These are phyloP conservation scores for Typhlichthys subterraneus DNA, from an alignment of 2,797 vertebrate genomes.

Conservation along the genomic window DNA sequence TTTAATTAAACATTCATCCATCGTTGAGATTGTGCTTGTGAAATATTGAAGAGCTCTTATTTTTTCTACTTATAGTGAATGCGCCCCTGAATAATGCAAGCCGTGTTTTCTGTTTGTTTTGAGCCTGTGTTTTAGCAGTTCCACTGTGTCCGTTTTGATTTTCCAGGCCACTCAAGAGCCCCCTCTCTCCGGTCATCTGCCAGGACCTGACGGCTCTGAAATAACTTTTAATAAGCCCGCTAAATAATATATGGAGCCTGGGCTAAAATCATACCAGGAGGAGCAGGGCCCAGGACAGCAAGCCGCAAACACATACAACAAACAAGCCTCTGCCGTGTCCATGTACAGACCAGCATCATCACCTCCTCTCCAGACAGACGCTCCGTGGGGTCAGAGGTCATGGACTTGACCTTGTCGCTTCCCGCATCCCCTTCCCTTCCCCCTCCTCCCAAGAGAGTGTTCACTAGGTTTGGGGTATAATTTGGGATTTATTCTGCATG, in stretches of 20 bases:
- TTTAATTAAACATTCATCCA: constrained; percentile 76
- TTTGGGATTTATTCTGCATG: constrained; percentile 77
- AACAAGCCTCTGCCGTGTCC: constrained; percentile 50
- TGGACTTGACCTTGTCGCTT: constrained; percentile 82
- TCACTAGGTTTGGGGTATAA: constrained; percentile 72
- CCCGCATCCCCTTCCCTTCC: constrained; percentile 1
- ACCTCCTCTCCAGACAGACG: constrained; percentile 71
- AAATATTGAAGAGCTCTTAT: constrained; percentile 80
- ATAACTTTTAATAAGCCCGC: constrained; percentile 85
- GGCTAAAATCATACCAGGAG: constrained; percentile 76
- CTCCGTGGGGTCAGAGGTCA: constrained; percentile 76
- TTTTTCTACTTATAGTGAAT: constrained; percentile 63
- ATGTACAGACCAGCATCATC: constrained; percentile 51
- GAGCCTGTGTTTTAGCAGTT: constrained; percentile 75
- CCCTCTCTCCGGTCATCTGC: constrained; percentile 78
- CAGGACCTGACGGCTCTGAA: constrained; percentile 80
- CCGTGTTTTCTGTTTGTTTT: constrained; percentile 79
- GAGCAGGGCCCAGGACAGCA: constrained; percentile 65
- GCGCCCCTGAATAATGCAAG: constrained; percentile 76
- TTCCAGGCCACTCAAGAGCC: constrained; percentile 74
- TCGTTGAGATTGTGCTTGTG: constrained; percentile 66
- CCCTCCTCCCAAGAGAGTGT: constrained; percentile 67
- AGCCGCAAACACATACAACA: constrained; percentile 65
- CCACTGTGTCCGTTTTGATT: constrained; percentile 76
- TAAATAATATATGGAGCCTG: constrained; percentile 83